Evolutionary conservation across 2,888 invertebrate species (phyloP), one percentile per base, ranked within the genome.

Genomic region (Pseudolycoriella hygida): DNA sequence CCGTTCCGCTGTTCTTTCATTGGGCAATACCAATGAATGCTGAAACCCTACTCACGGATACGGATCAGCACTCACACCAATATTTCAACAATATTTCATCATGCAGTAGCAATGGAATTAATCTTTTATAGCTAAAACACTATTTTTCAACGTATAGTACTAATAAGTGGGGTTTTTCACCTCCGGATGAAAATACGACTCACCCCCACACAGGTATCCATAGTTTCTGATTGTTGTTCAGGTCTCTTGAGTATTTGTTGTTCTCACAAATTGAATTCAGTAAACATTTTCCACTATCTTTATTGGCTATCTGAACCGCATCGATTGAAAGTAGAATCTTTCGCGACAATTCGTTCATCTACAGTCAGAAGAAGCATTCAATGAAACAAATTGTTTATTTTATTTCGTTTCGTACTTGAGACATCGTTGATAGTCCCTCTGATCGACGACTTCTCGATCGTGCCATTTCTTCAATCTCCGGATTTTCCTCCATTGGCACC

Each of bases 201-300:
- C 67, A 82, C 83, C 82, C 78, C 80, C 81, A 83, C 49, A 83
- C 68, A 1, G 83, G 81, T 46, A 82, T 62, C 77, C 81, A 80
- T 52, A 79, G 71, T 57, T 72, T 73, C 47, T 72, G 74, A 8
- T 66, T 68, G 46, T 73, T 72, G 0, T 60, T 57, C 43, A 74
- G 57, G 18, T 60, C 61, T 48, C 75, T 70, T 1, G 77, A 77
- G 52, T 67, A 70, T 52, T 68, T 73, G 55, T 81, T 82, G 43
- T 78, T 77, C 41, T 77, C 69, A 56, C 84, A 84, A 18, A 84
- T 60, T 2, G 69, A 63, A 49, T 73, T 69, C 41, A 75, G 70
- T 31, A 83, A 60, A 55, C 83, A 83, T 17, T 71, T 57, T 47
- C 72, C 64, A 53, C 70, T 48, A 62, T 76, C 66, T 54, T 60